These are phyloP conservation scores for Pteria penguin DNA, from an alignment of 2,888 invertebrate species.

Conservation along the genomic window DNA sequence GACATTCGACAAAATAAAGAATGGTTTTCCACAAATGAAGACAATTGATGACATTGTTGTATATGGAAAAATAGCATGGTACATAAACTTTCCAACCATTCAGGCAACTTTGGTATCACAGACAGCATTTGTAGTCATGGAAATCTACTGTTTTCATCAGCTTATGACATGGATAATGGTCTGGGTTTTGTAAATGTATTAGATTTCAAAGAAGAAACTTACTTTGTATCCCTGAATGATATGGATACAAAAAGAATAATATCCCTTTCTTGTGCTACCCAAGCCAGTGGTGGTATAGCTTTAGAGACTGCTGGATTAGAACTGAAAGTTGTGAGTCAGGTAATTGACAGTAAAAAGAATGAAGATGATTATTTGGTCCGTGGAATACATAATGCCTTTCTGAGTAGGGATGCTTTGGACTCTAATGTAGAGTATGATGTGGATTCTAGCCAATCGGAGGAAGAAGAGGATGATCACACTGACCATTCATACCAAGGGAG, in stretches of 20 bases:
- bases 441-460: neutral
- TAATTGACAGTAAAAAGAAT: conserved; percentile 2
- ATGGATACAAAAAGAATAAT: conserved; percentile 69
- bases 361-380: neutral
- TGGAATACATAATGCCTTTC: neutral
- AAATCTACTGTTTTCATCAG: too few species aligned
- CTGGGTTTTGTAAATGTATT: too few species aligned
- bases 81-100: too few species aligned
- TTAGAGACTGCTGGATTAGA: conserved; percentile 70
- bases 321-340: conserved; percentile 67
- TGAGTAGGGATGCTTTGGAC: neutral
- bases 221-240: conserved; percentile 65
- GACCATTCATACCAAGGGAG: neutral
- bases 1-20: too few species aligned
- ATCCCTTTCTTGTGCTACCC: conserved; percentile 55
- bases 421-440: neutral
- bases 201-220: conserved; percentile 47
- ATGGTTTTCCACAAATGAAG: too few species aligned
- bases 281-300: conserved; percentile 42
- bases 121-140: too few species aligned
- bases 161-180: too few species aligned
- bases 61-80: too few species aligned
- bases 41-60: too few species aligned
- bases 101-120: too few species aligned
- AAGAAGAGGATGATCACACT: neutral